These are phyloP conservation scores for Drosophila sp. DNA, from an alignment of 1,140 invertebrate species.

Conservation along the genomic window DNA sequence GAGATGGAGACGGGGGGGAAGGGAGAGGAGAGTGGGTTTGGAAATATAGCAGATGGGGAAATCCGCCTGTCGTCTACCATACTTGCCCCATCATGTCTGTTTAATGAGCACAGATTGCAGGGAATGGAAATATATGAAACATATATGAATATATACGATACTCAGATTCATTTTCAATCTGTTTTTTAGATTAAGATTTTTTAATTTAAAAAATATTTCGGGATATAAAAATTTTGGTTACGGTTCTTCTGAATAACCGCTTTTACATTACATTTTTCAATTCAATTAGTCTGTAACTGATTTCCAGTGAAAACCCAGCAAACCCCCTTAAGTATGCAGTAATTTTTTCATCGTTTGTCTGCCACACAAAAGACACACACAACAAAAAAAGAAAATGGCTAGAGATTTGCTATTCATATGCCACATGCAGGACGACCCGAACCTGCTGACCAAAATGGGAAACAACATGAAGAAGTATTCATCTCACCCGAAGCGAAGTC, in stretches of 20 bases:
- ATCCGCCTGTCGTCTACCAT: constrained; percentile 47
- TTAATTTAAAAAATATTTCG: too few relatives aligned
- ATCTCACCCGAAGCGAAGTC: constrained; percentile 5
- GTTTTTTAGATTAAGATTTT: too few relatives aligned
- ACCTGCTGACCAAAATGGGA: background rate
- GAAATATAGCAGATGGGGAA: background rate
- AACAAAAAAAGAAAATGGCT: background rate
- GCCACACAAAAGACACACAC: background rate
- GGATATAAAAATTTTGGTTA: too few relatives aligned
- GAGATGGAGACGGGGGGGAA: background rate
- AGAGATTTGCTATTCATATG: constrained; percentile 38
- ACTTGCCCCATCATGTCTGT: constrained; percentile 44
- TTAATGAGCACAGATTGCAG: constrained; percentile 50
- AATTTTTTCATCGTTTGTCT: background rate
- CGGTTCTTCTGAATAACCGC: too few relatives aligned
- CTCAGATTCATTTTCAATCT: too few relatives aligned
- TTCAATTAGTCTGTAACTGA: too few relatives aligned
- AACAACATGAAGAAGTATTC: constrained; percentile 6
- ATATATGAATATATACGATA: background rate
- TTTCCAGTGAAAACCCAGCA: background rate
- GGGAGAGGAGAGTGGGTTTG: constrained; percentile 4
- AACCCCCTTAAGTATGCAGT: constrained; percentile 21
- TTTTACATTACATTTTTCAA: too few relatives aligned
- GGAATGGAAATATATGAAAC: constrained; percentile 1
- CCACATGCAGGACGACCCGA: background rate